Base-by-base conservation (phyloP, 2,797 vertebrate species). In the Molossus alvarezi region DNA sequence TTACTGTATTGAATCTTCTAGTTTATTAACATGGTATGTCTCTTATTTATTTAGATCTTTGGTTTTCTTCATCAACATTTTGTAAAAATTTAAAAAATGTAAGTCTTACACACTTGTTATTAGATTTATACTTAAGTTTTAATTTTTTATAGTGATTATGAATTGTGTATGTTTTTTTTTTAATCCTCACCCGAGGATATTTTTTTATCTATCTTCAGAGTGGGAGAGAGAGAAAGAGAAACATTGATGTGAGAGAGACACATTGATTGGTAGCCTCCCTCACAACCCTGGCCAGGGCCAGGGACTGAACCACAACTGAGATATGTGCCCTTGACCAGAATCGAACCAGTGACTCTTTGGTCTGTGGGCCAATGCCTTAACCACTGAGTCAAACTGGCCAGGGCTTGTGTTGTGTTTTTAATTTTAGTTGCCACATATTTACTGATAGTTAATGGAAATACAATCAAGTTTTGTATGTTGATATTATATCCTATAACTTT, bases 31-130 rank as follows among this genome's bases (percentile, higher is more conserved):
- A 33, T 79, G 21, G 6, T 81, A 29, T 60, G 20, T 80, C 48
- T 83, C 9, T 90, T 10, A 45, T 69, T 77, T 73, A 51, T 86
- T 95, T 86, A 64, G 69, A 62, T 71, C 53, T 62, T 91, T 87
- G 20, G 5, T 60, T 88, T 92, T 25, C 13, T 89, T 92, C 65
- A 37, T 64, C 17, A 71, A 20, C 48, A 65, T 45, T 92, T 90
- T 62, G n/a, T 27, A 80, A 33, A 33, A 33, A 41, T 90, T 45
- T 45, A 45, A 5, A 45, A 45, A 45, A 45, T 45, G 41, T 45
- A 45, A 45, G 41, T 45, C 41, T 45, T 45, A 45, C 41, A 45
- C 41, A 45, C 41, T 45, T 33, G 33, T 33, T 45, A 53, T 17
- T 93, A 80, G 51, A 58, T 80, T 90, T 93, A 29, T 75, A 29